These are phyloP conservation scores for Eupithecia dodoneata DNA, from an alignment of 2,888 invertebrate species.

Conservation along the genomic window DNA sequence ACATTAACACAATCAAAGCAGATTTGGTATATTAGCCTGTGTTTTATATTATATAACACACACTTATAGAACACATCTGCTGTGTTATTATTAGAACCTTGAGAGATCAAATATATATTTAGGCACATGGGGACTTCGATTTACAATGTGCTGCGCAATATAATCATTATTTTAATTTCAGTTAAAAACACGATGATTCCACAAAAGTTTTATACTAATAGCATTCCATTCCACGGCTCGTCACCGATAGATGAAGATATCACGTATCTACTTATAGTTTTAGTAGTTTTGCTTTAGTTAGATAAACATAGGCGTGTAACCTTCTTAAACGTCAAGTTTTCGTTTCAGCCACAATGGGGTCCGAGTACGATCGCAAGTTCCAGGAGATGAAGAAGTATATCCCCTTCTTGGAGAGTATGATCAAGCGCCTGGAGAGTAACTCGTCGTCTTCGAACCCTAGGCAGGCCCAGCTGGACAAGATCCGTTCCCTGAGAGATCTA, in stretches of 20 bases:
- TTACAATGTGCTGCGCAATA: neutral
- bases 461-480: slow-evolving; percentile 86
- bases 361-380: slow-evolving; percentile 85
- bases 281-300: neutral
- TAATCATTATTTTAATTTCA: neutral
- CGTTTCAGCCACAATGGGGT: slow-evolving; percentile 70
- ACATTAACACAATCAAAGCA: too few relatives aligned
- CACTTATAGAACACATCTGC: neutral
- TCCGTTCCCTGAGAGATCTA: slow-evolving; percentile 85
- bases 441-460: slow-evolving; percentile 75
- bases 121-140: neutral
- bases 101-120: neutral
- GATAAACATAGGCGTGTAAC: neutral
- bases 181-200: neutral
- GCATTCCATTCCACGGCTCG: neutral
- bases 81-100: neutral
- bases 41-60: too few relatives aligned
- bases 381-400: slow-evolving; percentile 88
- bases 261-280: neutral
- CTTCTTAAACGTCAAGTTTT: slow-evolving; percentile 16
- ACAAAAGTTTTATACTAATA: neutral
- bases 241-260: neutral
- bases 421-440: slow-evolving; percentile 85
- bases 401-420: slow-evolving; percentile 89
- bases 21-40: too few relatives aligned